A percentile compares a stretch with the other conserved stretches of the same genome.
phyloP scores from a whole-genome alignment of 1,140 invertebrate genomes.

The Batillaria attramentaria region DNA sequence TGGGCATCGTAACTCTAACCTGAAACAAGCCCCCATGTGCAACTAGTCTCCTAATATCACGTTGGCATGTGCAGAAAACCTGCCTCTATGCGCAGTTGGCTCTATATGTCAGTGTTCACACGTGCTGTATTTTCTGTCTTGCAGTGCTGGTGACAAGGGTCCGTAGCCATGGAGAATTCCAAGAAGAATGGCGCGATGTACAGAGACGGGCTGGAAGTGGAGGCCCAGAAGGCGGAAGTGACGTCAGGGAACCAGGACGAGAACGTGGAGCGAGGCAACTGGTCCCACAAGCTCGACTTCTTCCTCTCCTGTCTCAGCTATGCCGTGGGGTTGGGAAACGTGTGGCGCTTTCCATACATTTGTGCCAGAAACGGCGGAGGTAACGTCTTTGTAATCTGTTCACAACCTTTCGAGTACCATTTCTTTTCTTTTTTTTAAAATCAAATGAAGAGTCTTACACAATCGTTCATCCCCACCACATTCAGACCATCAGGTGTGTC shows the following conservation, averaged over 20 bases:
- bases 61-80: no score
- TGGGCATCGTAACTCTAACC: no score
- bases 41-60: no score
- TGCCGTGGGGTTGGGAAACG: conserved; percentile 91
- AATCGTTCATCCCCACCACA: no score
- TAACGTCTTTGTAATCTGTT: no score
- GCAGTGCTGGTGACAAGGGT: no score
- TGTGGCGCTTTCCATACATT: conserved; percentile 91
- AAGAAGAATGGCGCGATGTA: conserved; percentile 18
- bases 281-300: conserved; percentile 92
- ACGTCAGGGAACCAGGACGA: conserved; percentile 48
- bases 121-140: no score
- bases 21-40: no score
- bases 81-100: no score
- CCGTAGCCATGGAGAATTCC: neutral
- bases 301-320: conserved; percentile 91
- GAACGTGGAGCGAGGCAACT: conserved; percentile 81
- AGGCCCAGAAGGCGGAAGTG: conserved; percentile 4
- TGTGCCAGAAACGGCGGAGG: conserved; percentile 72
- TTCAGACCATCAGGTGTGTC: neutral
- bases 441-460: neutral
- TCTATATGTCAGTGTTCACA: no score
- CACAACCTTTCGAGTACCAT: no score
- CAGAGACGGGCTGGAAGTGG: conserved; percentile 13
- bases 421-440: neutral